Evolutionary conservation across 2,888 invertebrate species (phyloP).

Genomic region (Hyppa rectilinea): DNA sequence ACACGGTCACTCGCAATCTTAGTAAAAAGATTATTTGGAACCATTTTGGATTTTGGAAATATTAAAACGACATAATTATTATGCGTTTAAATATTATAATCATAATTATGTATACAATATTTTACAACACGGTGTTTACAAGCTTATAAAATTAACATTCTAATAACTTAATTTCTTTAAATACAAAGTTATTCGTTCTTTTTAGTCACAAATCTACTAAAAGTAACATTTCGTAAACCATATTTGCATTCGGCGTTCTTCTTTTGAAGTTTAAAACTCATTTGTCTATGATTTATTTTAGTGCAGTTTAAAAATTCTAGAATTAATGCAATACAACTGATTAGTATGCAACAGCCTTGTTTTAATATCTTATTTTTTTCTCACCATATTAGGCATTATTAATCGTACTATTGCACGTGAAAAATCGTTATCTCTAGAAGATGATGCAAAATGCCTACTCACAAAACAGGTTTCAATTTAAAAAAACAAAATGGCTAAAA

Average conservation of each 20-base stretch:
- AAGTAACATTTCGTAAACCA: background rate
- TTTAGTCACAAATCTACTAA: constrained; percentile 16
- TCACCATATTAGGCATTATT: background rate
- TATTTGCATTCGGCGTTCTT: background rate
- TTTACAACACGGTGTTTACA: background rate
- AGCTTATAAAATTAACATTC: background rate
- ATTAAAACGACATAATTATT: too few species aligned
- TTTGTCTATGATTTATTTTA: background rate
- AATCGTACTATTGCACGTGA: constrained; percentile 16
- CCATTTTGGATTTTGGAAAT: too few species aligned
- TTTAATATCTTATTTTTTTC: background rate
- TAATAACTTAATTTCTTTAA: constrained; percentile 10
- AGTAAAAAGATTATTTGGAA: constrained; percentile 35
- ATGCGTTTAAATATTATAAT: too few species aligned
- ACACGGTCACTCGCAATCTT: constrained; percentile 3
- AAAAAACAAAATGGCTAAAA: constrained; percentile 10
- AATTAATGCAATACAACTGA: background rate
- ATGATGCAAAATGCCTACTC: constrained; percentile 14
- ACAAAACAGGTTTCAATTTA: constrained; percentile 13
- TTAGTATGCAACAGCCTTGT: background rate
- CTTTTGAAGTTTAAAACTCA: constrained; percentile 2
- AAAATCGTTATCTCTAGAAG: background rate
- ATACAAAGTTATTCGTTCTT: background rate
- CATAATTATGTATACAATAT: too few species aligned
- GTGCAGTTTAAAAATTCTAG: background rate